Conservation (phyloP, 2,797 vertebrate species). For the Smutsia gigantea region DNA sequence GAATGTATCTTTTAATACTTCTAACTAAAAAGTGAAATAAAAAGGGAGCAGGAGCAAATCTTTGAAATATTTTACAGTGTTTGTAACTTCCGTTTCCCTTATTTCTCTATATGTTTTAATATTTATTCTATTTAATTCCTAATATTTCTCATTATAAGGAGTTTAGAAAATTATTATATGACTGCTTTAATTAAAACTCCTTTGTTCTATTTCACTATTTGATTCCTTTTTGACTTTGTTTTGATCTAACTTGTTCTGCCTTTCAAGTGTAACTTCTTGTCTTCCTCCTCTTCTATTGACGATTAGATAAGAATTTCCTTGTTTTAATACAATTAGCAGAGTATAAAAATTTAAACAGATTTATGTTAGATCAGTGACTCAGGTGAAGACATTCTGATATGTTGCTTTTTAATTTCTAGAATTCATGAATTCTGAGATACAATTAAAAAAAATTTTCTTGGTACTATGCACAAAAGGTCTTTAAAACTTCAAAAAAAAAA, state of each 20-base stretch:
- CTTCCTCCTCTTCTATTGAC: background rate
- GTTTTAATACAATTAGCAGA: background rate
- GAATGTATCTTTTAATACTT: slow-evolving; percentile 2
- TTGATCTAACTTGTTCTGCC: background rate
- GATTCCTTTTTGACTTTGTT: background rate
- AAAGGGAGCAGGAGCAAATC: background rate
- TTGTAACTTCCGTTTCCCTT: background rate
- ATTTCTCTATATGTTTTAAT: background rate
- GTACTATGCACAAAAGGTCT: background rate
- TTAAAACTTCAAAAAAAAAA: background rate
- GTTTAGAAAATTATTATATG: background rate
- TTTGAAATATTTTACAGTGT: slow-evolving; percentile 28
- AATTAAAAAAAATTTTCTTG: background rate
- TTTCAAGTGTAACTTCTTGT: background rate
- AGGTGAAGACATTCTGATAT: background rate
- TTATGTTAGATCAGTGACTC: background rate
- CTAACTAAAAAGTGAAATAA: slow-evolving; percentile 19
- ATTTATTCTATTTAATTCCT: background rate
- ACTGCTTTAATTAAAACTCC: background rate
- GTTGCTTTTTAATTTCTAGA: slow-evolving; percentile 45
- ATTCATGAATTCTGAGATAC: background rate
- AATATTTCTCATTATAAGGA: background rate
- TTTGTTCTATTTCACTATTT: background rate
- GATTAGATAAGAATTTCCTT: background rate
- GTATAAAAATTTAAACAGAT: background rate